Evolutionary conservation across 2,113 vertebrate genomes (phyloP).

Genomic region (Nyctereutes procyonoides): DNA sequence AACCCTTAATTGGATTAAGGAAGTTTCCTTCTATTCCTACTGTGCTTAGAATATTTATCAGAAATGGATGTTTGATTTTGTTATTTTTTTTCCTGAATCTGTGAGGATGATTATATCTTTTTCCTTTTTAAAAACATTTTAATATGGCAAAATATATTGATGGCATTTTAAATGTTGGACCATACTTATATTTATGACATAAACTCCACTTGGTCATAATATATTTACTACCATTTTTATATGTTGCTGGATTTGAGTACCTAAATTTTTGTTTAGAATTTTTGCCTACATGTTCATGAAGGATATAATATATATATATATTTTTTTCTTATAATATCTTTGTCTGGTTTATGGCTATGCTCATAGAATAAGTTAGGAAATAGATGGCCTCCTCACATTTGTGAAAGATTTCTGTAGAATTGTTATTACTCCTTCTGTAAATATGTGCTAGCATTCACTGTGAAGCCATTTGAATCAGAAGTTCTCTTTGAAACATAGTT

Average conservation of each 20-base stretch:
- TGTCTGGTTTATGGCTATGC: not conserved
- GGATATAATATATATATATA: not conserved
- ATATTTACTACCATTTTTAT: not conserved
- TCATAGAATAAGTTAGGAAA: not conserved
- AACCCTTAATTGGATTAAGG: not conserved
- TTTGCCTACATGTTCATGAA: not conserved
- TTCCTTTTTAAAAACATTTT: not conserved
- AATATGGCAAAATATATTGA: not conserved
- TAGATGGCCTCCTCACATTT: not conserved
- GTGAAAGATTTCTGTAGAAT: not conserved
- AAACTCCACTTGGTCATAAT: not conserved
- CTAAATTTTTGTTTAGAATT: not conserved
- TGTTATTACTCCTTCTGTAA: not conserved
- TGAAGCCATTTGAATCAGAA: not conserved
- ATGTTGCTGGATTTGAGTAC: not conserved
- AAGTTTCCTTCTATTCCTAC: not conserved
- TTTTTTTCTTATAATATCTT: not conserved
- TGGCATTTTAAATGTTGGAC: not conserved
- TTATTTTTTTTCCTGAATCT: not conserved
- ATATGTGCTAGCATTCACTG: not conserved
- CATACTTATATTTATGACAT: not conserved
- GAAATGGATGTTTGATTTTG: not conserved
- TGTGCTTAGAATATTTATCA: not conserved
- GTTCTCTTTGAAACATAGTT: not conserved
- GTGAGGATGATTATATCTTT: not conserved